Conservation (phyloP, 2,113 vertebrate species). For the Hyla sarda region DNA sequence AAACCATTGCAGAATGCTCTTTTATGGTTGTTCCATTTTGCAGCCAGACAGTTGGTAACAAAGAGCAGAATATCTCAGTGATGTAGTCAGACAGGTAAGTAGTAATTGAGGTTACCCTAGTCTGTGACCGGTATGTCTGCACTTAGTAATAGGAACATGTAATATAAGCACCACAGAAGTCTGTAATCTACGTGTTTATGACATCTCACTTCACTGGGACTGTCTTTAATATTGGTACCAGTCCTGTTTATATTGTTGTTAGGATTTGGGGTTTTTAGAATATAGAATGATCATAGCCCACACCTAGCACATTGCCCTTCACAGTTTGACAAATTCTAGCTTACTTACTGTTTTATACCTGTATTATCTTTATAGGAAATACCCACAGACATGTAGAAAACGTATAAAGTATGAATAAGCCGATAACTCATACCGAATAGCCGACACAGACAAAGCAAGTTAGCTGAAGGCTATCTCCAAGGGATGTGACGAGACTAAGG, state of each 20-base stretch:
- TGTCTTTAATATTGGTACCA: background rate
- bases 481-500: conserved; percentile 7
- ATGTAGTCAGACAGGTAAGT: conserved; percentile 42
- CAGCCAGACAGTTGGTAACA: conserved; percentile 38
- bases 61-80: conserved; percentile 32
- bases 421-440: background rate
- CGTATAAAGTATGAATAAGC: conserved; percentile 40
- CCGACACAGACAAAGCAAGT: background rate
- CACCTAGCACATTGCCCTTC: background rate
- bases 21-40: background rate
- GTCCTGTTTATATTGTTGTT: background rate
- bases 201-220: background rate
- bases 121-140: conserved; percentile 32
- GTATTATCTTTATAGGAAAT: background rate
- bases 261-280: background rate
- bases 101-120: conserved; percentile 30
- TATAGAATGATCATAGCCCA: conserved; percentile 2
- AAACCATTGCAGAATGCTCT: background rate
- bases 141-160: conserved; percentile 25
- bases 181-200: conserved; percentile 17
- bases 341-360: background rate
- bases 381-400: too few species aligned
- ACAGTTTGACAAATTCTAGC: background rate
- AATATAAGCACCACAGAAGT: background rate
- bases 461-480: conserved; percentile 1